Evolutionary conservation across 1,140 invertebrate genomes (phyloP).

Genomic region (Drosophila nigrodunni): DNA sequence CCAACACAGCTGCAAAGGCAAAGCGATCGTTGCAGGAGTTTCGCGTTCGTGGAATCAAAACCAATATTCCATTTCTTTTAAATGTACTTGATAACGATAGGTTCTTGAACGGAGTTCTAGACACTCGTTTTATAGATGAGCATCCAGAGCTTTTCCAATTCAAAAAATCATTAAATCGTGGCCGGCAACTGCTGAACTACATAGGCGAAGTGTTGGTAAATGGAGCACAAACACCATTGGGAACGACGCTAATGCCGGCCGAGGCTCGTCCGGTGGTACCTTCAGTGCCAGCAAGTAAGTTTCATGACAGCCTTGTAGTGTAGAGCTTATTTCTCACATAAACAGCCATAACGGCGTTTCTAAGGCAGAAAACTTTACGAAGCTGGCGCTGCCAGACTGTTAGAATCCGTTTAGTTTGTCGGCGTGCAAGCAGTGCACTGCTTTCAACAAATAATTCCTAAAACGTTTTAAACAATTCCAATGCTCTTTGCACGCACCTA

Average conservation of each 20-base stretch:
- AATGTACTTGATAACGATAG: slow-evolving; percentile 99
- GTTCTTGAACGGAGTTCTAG: slow-evolving; percentile 96
- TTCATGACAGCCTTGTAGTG: slow-evolving; percentile 86
- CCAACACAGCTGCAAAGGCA: slow-evolving; percentile 97
- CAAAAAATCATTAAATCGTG: slow-evolving; percentile 94
- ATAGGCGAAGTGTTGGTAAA: slow-evolving; percentile 97
- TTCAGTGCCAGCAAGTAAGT: slow-evolving; percentile 91
- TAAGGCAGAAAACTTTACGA: background rate
- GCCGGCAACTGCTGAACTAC: slow-evolving; percentile 98
- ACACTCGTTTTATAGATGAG: slow-evolving; percentile 99
- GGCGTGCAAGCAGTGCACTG: slow-evolving; percentile 81
- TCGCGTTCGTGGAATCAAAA: slow-evolving; percentile 99
- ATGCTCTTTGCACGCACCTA: background rate
- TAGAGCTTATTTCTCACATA: slow-evolving; percentile 62
- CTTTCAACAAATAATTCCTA: slow-evolving; percentile 80
- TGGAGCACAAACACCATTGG: slow-evolving; percentile 97
- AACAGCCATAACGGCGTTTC: no score
- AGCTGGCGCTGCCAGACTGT: background rate
- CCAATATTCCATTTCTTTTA: slow-evolving; percentile 99
- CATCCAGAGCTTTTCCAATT: slow-evolving; percentile 98
- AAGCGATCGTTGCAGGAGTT: slow-evolving; percentile 97
- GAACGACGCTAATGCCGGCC: slow-evolving; percentile 94
- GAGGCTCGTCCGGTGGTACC: slow-evolving; percentile 95
- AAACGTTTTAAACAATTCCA: background rate
- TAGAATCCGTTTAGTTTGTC: background rate